Percentiles rank a stretch among this genome's conserved stretches.
These are phyloP conservation scores for Epinotia ramella DNA, from an alignment of 2,888 invertebrate species.

Conservation along the genomic window DNA sequence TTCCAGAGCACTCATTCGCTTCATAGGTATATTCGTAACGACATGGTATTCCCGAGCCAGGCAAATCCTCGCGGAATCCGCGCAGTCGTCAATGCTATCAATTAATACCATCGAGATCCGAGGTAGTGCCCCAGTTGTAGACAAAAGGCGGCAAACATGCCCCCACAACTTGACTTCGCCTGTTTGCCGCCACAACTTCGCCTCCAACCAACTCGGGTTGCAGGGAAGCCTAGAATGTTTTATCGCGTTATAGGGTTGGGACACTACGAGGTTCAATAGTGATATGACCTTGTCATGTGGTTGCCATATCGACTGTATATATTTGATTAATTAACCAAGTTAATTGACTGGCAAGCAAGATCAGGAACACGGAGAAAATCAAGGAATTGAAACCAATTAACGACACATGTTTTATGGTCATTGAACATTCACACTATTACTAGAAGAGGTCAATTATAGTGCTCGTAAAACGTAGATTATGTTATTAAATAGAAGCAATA, in stretches of 20 bases:
- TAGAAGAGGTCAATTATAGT: neutral
- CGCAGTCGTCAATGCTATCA: slow-evolving; percentile 73
- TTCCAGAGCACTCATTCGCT: neutral
- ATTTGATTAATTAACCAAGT: too few species aligned
- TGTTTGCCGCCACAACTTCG: slow-evolving; percentile 54
- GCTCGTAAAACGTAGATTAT: neutral
- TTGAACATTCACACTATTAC: neutral
- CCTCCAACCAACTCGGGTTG: neutral
- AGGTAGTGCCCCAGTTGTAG: slow-evolving; percentile 69
- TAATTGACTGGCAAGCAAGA: neutral
- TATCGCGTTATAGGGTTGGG: too few species aligned
- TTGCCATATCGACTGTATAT: too few species aligned
- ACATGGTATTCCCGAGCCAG: neutral
- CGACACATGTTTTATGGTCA: neutral
- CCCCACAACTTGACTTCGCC: slow-evolving; percentile 47
- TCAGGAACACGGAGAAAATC: neutral
- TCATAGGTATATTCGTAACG: neutral
- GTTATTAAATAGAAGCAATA: too few species aligned
- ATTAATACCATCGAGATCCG: slow-evolving; percentile 75
- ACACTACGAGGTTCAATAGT: too few species aligned
- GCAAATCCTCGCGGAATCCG: slow-evolving; percentile 57
- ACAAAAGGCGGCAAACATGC: slow-evolving; percentile 70
- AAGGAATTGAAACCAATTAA: neutral
- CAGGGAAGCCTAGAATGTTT: neutral
- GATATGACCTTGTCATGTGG: too few species aligned